These are phyloP conservation scores for Ceratosolen solmsi DNA, from an alignment of 1,140 invertebrate genomes.

Conservation along the genomic window DNA sequence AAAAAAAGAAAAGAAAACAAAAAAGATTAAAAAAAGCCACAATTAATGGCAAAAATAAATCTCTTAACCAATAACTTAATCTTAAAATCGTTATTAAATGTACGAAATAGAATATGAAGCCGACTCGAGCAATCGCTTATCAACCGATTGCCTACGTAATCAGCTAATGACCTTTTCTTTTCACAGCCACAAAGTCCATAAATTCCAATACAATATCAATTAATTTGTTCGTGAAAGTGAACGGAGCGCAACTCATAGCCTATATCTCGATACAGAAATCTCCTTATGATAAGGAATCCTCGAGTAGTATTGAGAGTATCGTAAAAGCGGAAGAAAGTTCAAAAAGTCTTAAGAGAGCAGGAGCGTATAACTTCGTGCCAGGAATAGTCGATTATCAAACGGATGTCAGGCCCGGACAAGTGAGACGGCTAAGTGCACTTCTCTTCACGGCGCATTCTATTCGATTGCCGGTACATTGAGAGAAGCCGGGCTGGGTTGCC, in stretches of 20 bases:
- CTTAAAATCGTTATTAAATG: no score
- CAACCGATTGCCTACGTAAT: no score
- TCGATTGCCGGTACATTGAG: conserved; percentile 58
- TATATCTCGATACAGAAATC: background rate
- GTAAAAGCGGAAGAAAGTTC: background rate
- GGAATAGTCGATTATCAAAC: conserved; percentile 32
- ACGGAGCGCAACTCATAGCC: background rate
- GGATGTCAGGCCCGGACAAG: conserved; percentile 58
- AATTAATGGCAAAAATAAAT: no score
- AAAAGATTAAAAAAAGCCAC: no score
- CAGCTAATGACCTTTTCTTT: no score
- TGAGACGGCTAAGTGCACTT: conserved; percentile 62
- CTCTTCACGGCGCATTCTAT: conserved; percentile 59
- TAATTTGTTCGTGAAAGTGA: background rate
- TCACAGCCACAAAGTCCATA: no score
- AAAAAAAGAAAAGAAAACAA: no score
- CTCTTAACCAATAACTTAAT: no score
- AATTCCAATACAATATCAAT: no score
- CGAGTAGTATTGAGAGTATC: background rate
- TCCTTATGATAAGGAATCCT: conserved; percentile 1
- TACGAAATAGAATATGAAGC: no score
- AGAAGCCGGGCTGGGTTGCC: background rate
- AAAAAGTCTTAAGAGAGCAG: background rate
- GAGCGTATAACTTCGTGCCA: background rate
- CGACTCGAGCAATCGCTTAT: no score